Base-by-base conservation (phyloP, 2,113 vertebrate species). In the Callaeas wilsoni region DNA sequence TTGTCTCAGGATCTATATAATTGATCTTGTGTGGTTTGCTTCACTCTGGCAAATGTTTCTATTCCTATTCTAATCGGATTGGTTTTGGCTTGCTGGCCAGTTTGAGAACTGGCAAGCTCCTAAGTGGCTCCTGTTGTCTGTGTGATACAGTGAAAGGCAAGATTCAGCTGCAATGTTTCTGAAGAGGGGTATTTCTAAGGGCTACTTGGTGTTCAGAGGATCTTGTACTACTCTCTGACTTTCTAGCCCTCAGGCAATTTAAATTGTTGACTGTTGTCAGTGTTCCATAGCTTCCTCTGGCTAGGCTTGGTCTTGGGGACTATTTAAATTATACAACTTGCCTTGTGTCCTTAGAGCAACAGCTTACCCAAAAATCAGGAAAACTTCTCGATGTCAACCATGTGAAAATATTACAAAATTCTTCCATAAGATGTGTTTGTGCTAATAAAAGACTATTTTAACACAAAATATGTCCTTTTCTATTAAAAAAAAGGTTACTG, bases 1-100 rank as follows among this genome's bases (percentile, higher is more conserved):
- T 78, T 80, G 33, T 93, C 39, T 77, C 47, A 79, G 50, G 81
- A 85, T 94, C 93, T 96, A 59, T 96, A 83, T 62, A 91, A 96
- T 95, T 91, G 91, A 96, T 90, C 67, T 94, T 8, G 1, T 3
- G 21, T 73, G 57, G 87, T 91, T 86, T 29, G 3, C 50, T 89
- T 96, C 67, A 47, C 53, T 78, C 80, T 80, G 69, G 80, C 21
- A 55, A 85, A 89, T 74, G 59, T 50, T 93, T 94, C 81, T 96
- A 18, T 95, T 82, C 77, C 53, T 50, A 15, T 71, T 95, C 81
- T 92, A 79, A 6, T 69, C 76, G 81, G 89, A 79, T 82, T 97
- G 84, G 42, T 62, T 95, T 85, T 63, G 77, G 63, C 77, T 93
- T 91, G 74, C 82, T 85, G 81, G 64, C 56, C 65, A 78, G 27